A percentile compares a stretch with the other conserved stretches of the same genome.
phyloP scores from a whole-genome alignment of 1,140 invertebrate species.

The Yoshiicerus persimilis region DNA sequence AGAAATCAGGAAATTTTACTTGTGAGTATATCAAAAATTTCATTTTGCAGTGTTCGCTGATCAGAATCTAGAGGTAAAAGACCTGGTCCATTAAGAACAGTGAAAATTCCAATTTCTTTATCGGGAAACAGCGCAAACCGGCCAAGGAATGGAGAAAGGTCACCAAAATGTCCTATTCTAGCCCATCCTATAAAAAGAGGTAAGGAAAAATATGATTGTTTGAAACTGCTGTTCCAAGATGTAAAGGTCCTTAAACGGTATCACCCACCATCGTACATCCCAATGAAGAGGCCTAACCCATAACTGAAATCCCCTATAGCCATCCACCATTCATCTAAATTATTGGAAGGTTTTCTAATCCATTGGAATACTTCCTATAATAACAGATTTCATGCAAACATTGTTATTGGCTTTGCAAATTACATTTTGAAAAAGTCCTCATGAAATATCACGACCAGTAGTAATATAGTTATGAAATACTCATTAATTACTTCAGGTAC shows the following conservation, averaged over 20 bases:
- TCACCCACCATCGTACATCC: constrained; percentile 17
- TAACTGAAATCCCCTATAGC: not conserved
- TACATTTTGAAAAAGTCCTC: no score
- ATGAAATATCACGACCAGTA: no score
- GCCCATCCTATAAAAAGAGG: not conserved
- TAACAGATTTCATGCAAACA: not conserved
- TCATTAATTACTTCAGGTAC: constrained; percentile 13
- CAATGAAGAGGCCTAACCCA: not conserved
- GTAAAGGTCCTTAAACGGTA: not conserved
- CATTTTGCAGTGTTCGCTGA: not conserved
- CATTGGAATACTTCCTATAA: not conserved
- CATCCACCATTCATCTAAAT: not conserved
- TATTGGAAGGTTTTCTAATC: not conserved
- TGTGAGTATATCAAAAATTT: not conserved
- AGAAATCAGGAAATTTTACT: not conserved
- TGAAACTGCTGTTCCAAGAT: not conserved
- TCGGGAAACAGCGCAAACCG: not conserved
- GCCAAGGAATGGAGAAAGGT: not conserved
- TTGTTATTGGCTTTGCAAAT: not conserved
- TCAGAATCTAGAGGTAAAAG: not conserved
- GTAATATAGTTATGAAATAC: not conserved
- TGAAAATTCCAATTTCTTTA: constrained; percentile 26
- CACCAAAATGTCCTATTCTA: not conserved
- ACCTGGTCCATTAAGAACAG: not conserved
- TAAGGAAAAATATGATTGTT: not conserved